These are phyloP conservation scores for Caenorhabditis latens DNA, from an alignment of 1,140 invertebrate species.

Conservation along the genomic window DNA sequence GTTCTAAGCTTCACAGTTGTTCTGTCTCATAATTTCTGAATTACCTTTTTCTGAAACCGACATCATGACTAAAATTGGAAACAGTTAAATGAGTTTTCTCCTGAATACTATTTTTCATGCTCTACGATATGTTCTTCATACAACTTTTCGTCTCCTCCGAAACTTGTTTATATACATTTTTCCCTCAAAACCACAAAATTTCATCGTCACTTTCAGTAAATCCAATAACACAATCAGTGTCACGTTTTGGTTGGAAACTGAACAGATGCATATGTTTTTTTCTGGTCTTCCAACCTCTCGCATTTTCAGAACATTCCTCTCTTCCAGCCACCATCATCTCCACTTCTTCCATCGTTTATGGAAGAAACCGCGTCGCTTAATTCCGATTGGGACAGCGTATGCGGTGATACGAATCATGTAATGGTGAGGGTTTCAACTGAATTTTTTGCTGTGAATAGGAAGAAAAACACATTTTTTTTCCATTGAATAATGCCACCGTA, in stretches of 20 bases:
- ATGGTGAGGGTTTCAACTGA: neutral
- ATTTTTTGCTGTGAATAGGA: neutral
- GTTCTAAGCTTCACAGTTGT: too few species aligned
- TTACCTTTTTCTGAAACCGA: too few species aligned
- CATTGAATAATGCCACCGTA: too few species aligned
- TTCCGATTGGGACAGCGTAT: conserved; percentile 52
- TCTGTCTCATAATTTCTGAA: too few species aligned
- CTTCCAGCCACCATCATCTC: conserved; percentile 47
- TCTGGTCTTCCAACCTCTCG: neutral
- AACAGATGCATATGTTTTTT: neutral
- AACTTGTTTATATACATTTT: conserved; percentile 1
- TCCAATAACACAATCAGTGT: conserved; percentile 47
- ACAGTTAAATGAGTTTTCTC: too few species aligned
- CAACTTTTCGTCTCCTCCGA: neutral
- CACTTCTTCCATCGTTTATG: conserved; percentile 54
- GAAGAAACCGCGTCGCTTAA: conserved; percentile 47
- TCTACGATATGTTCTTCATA: neutral
- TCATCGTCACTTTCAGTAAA: conserved; percentile 1
- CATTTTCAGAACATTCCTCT: conserved; percentile 50
- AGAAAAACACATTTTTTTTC: neutral
- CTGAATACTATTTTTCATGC: neutral
- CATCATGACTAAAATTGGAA: too few species aligned
- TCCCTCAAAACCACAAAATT: conserved; percentile 32
- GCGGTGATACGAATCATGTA: conserved; percentile 47
- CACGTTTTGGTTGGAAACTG: conserved; percentile 4